Evolutionary conservation across 2,888 invertebrate species (phyloP).

Genomic region (Clepsis dumicolana): DNA sequence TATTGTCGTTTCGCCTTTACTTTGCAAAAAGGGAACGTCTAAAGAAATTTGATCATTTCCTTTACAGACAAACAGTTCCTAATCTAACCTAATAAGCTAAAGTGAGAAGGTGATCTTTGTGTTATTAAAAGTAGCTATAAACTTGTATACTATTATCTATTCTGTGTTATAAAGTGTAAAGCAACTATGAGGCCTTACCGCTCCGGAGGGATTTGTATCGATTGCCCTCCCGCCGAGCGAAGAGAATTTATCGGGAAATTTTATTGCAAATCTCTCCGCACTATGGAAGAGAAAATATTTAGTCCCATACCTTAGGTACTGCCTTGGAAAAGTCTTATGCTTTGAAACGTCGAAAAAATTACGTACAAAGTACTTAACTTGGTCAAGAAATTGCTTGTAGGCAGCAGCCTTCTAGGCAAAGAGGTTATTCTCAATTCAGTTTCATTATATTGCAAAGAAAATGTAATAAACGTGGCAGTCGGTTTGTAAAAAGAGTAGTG

Average conservation of each 20-base stretch:
- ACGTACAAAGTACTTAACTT: not conserved
- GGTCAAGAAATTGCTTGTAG: not conserved
- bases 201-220: conserved; percentile 37
- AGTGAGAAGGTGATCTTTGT: too few relatives aligned
- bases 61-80: too few relatives aligned
- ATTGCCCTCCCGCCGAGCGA: conserved; percentile 39
- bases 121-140: too few relatives aligned
- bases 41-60: too few relatives aligned
- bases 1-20: too few relatives aligned
- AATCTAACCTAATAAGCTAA: too few relatives aligned
- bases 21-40: too few relatives aligned
- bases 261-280: conserved; percentile 40
- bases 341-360: not conserved
- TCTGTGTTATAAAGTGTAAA: not conserved
- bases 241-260: conserved; percentile 38
- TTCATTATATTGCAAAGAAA: not conserved
- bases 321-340: not conserved
- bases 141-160: too few relatives aligned
- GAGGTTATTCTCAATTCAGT: not conserved
- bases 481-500: too few relatives aligned
- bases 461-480: too few relatives aligned
- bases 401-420: not conserved
- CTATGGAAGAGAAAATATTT: conserved; percentile 10
- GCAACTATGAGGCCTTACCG: conserved; percentile 35
- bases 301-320: too few relatives aligned